phyloP scores from a whole-genome alignment of 2,888 invertebrate genomes.

The Nebria salina region DNA sequence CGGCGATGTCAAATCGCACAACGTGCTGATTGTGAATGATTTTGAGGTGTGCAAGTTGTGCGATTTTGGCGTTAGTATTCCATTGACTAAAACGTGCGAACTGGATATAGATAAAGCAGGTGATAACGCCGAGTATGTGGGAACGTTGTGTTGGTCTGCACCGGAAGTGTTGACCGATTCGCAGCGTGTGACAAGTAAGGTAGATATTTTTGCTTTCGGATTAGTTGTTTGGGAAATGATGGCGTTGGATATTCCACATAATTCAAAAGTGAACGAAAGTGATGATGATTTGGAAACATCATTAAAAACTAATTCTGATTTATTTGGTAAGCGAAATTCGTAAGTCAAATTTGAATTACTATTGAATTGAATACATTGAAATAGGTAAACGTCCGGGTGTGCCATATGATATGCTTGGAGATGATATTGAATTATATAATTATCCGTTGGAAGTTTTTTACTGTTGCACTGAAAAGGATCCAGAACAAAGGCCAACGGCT shows the following conservation, averaged over 20 bases:
- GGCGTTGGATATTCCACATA: slow-evolving; percentile 75
- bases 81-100: slow-evolving; percentile 71
- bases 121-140: slow-evolving; percentile 70
- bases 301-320: slow-evolving; percentile 32
- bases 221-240: slow-evolving; percentile 85
- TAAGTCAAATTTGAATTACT: background rate
- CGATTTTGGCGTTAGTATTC: slow-evolving; percentile 85
- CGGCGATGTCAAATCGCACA: slow-evolving; percentile 86
- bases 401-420: slow-evolving; percentile 69
- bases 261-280: slow-evolving; percentile 57
- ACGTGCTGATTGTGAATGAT: slow-evolving; percentile 80
- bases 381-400: slow-evolving; percentile 77
- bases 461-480: slow-evolving; percentile 73
- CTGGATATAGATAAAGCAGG: slow-evolving; percentile 67
- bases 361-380: background rate
- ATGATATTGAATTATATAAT: slow-evolving; percentile 65
- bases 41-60: slow-evolving; percentile 81
- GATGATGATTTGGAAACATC: slow-evolving; percentile 58
- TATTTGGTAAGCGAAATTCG: slow-evolving; percentile 21
- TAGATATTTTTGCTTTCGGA: slow-evolving; percentile 84
- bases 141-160: slow-evolving; percentile 82
- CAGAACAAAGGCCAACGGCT: slow-evolving; percentile 71
- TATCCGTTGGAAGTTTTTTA: slow-evolving; percentile 75
- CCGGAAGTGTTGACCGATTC: slow-evolving; percentile 75
- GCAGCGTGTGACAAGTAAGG: slow-evolving; percentile 70